Evolutionary conservation across 2,888 invertebrate species (phyloP), one percentile per base, ranked within the genome.

Genomic region (Amblyteles armatorius): DNA sequence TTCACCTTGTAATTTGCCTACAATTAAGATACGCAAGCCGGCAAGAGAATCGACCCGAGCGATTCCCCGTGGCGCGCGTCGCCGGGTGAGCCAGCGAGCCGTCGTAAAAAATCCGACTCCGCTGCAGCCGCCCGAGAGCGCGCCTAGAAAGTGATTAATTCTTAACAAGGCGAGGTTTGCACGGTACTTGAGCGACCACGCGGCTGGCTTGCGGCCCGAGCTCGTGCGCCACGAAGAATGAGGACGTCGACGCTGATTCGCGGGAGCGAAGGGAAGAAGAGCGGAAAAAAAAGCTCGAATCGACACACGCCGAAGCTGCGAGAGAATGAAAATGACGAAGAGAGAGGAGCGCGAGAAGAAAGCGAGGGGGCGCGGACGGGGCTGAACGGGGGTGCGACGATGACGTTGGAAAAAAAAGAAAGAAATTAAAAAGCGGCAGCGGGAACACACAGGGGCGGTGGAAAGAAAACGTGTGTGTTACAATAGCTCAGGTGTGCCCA

Each of bases 81-180:
- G 65, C 79, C 7, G 5, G 57, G 77, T 52, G 55, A 63, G 68
- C 63, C 55, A 72, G 57, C 76, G 78, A 73, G 50, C 60, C 71
- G 68, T 16, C 36, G 72, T 40, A 29, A 67, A 67, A 44, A n/a
- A 68, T 33, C 52, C 78, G 63, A 36, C 67, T 72, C 29, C 72
- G 84, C 82, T 48, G 60, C 82, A 79, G 73, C 79, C 83, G 69
- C 83, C 86, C 79, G 83, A 84, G 83, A 80, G 84, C 85, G 80
- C 83, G 88, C 79, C 89, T 88, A 88, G 90, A 90, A 89, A 89
- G 90, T 90, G 90, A 91, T 90, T 90, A 90, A 90, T 90, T 89
- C 90, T 90, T 90, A 90, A 91, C 90, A 90, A 90, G 90, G 88
- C 87, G 86, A 88, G 87, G 87, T 85, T 89, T 88, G 88, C 88